Percentiles rank a stretch among this genome's conserved stretches.
Conservation (phyloP, 2,113 vertebrate genomes). For the Dolichotis patagonum region DNA sequence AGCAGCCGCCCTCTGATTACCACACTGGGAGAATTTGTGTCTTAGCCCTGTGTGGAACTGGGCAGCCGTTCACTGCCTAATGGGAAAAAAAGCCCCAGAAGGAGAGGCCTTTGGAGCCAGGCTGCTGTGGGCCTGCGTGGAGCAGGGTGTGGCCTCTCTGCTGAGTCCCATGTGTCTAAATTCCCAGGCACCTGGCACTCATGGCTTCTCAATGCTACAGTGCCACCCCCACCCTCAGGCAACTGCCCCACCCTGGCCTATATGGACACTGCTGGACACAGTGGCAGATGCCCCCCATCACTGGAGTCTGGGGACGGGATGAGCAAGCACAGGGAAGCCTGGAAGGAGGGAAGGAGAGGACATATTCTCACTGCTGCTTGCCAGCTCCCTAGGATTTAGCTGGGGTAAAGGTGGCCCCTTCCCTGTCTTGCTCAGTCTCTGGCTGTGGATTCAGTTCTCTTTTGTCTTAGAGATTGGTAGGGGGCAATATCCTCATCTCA, state of each 20-base stretch:
- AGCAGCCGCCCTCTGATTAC: constrained; percentile 27
- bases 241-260: accelerated
- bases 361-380: accelerated
- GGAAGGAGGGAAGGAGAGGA: accelerated
- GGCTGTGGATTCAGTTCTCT: neutral
- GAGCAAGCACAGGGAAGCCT: neutral
- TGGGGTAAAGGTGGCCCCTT: accelerated
- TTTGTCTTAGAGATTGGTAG: neutral
- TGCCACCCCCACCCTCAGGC: neutral
- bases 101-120: constrained; percentile 80
- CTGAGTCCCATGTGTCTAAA: constrained; percentile 70
- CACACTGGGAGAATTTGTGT: constrained; percentile 57
- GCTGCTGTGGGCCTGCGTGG: constrained; percentile 54
- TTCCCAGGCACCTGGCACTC: constrained; percentile 24
- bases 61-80: constrained; percentile 80
- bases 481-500: neutral
- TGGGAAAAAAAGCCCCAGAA: constrained; percentile 79
- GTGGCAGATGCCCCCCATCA: neutral
- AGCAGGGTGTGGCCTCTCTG: constrained; percentile 77
- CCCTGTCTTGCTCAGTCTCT: neutral
- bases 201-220: too few species aligned
- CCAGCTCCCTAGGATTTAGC: neutral
- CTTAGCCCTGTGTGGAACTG: constrained; percentile 74
- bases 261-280: neutral
- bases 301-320: neutral